Conservation (phyloP, 2,797 vertebrate species). For the Spea hammondii region DNA sequence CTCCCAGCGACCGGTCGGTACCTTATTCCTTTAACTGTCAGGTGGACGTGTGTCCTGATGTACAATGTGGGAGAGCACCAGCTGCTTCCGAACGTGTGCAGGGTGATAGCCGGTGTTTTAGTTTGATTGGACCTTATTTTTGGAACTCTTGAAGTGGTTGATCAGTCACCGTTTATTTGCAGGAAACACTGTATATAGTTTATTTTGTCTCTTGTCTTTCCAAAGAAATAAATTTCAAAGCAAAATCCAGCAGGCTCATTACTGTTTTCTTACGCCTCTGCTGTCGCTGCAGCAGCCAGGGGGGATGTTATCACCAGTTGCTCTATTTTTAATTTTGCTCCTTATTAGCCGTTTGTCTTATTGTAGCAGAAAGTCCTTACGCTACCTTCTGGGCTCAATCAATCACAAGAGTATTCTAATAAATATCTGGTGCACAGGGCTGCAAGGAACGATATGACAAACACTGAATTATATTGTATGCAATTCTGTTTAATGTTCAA, state of each 20-base stretch:
- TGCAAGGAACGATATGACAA: too few species aligned
- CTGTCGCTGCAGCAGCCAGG: too few species aligned
- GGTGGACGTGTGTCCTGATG: background rate
- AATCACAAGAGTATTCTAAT: too few species aligned
- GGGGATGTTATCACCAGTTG: background rate
- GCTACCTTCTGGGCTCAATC: too few species aligned
- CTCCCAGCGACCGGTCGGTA: too few species aligned
- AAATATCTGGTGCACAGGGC: too few species aligned
- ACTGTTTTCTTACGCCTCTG: too few species aligned
- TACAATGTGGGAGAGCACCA: background rate
- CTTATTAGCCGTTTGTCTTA: background rate
- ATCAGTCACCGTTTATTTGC: constrained; percentile 14
- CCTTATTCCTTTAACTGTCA: background rate
- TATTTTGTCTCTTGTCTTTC: constrained; percentile 2
- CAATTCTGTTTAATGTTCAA: too few species aligned
- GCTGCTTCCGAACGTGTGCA: too few species aligned
- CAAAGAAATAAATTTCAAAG: constrained; percentile 38
- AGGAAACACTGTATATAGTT: constrained; percentile 26
- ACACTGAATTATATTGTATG: too few species aligned
- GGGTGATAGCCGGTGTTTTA: too few species aligned
- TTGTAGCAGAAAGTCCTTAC: background rate
- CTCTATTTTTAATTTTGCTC: background rate
- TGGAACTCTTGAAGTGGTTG: background rate
- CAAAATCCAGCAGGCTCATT: background rate
- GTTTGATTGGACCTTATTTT: background rate